Conservation (phyloP, 2,888 invertebrate species). For the Tiliacea aurago region DNA sequence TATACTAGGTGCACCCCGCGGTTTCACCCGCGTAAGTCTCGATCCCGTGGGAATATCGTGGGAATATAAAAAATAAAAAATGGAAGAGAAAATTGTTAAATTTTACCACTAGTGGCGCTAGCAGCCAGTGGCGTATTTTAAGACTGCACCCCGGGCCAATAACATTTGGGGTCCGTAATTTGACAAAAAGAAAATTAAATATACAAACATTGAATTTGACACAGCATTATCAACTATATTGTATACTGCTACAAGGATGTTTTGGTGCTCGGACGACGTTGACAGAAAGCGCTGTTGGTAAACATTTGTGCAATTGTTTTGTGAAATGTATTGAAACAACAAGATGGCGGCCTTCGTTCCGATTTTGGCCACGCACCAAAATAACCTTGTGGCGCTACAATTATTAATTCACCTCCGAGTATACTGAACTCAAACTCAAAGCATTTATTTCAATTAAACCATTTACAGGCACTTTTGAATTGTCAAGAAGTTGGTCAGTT, state of each 20-base stretch:
- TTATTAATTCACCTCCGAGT: background rate
- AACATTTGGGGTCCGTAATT: too few species aligned
- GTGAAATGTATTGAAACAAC: background rate
- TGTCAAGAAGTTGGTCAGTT: too few species aligned
- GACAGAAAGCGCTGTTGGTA: background rate
- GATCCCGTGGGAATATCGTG: too few species aligned
- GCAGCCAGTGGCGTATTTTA: too few species aligned
- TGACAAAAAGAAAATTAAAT: constrained; percentile 6
- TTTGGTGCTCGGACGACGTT: background rate
- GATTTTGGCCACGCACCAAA: background rate
- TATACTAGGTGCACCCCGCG: too few species aligned
- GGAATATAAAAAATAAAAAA: too few species aligned
- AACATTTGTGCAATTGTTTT: background rate
- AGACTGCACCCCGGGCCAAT: too few species aligned
- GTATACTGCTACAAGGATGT: background rate
- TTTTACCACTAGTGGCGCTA: background rate
- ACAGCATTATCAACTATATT: background rate
- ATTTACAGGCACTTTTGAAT: too few species aligned
- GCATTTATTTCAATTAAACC: too few species aligned
- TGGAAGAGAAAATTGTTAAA: background rate
- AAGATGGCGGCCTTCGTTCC: too few species aligned
- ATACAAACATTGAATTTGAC: background rate
- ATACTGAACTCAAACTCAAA: too few species aligned
- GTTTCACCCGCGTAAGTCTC: too few species aligned
- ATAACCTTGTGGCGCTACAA: background rate